Evolutionary conservation across 2,797 vertebrate species (phyloP), one percentile per base, ranked within the genome.

Genomic region (Rallus crepitans): DNA sequence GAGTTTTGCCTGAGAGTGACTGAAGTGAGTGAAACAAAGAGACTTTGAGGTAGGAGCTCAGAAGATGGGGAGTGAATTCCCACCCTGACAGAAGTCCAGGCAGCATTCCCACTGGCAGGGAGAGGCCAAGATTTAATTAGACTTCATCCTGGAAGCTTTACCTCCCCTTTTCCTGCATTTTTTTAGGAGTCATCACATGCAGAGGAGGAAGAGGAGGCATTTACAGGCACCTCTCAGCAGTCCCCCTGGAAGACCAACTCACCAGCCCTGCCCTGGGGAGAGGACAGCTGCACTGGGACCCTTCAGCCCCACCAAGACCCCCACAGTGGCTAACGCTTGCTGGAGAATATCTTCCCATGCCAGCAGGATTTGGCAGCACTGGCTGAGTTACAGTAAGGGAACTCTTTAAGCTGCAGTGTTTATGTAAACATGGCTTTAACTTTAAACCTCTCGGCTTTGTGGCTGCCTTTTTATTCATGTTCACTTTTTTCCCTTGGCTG

Each of bases 401-500:
- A 60, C 42, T 72, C 72, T 86, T 16, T 37, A 57, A 86, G 47
- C 63, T 66, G 45, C 56, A 13, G 59, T 21, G 31, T 64, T 89
- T 79, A 39, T 63, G 31, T 71, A 89, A 90, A 87, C 1, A 5
- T 77, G 85, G 87, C 76, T 95, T 71, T 71, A 87, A 87, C 45
- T 70, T 78, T 33, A 91, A 86, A 82, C 70, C 37, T 57, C 82
- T 31, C n/a, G 9, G 66, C 63, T 82, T 76, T 60, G 64, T 60
- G 90, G 24, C 55, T 82, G 78, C 57, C 50, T 90, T 89, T 70
- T 93, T 47, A 61, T 19, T 87, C 73, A 45, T 0, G 0, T 79
- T 91, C 48, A 18, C 18, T 85, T 85, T 90, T 91, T 93, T 11
- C 57, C 55, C 66, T 86, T 90, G 65, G 78, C 72, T 94, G 35